Evolutionary conservation across 2,797 vertebrate species (phyloP).

Genomic region (Poliocrania exsul): DNA sequence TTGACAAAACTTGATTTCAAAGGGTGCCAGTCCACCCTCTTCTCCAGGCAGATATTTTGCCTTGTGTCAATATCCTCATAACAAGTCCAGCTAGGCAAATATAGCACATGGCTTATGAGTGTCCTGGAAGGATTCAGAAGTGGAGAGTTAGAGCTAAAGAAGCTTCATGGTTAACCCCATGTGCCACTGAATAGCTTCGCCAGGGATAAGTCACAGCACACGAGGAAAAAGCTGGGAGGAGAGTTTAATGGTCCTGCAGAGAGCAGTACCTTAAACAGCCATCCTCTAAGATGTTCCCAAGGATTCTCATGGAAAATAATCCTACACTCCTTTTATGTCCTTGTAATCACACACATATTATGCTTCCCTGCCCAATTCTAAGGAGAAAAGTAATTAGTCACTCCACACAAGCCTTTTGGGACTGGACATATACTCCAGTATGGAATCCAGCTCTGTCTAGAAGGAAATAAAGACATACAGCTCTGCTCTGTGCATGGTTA

Average conservation of each 20-base stretch:
- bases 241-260: not conserved
- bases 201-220: not conserved
- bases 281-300: not conserved
- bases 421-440: not conserved
- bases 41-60: constrained; percentile 14
- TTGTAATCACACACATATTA: not conserved
- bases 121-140: not conserved
- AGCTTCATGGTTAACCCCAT: not conserved
- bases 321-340: constrained; percentile 12
- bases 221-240: not conserved
- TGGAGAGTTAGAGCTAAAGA: not conserved
- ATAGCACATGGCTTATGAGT: not conserved
- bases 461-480: not conserved
- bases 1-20: not conserved
- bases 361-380: constrained; percentile 33
- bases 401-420: constrained; percentile 1
- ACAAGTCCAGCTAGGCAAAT: constrained; percentile 9
- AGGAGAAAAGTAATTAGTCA: constrained; percentile 23
- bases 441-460: not conserved
- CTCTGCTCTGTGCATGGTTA: not conserved
- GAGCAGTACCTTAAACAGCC: not conserved
- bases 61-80: not conserved
- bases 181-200: not conserved
- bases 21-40: not conserved
- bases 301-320: constrained; percentile 43